Conservation (phyloP, 2,113 vertebrate species). For the Lepus europaeus region DNA sequence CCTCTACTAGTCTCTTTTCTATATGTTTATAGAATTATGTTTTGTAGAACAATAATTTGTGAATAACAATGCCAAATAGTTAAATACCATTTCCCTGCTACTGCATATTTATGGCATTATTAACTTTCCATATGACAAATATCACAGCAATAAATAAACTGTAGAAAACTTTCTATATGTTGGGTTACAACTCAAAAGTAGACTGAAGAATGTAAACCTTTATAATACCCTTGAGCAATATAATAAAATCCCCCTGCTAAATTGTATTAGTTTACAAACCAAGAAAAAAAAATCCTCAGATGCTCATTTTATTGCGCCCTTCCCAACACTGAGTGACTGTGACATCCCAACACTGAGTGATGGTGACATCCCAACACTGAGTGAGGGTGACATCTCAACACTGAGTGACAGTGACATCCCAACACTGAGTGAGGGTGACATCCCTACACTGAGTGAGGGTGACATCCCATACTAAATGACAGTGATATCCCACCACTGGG, state of each 20-base stretch:
- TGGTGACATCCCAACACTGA: too few relatives aligned
- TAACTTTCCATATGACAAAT: background rate
- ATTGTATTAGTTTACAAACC: background rate
- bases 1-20: conserved; percentile 12
- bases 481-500: background rate
- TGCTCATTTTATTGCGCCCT: background rate
- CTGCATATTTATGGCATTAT: conserved; percentile 10
- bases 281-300: background rate
- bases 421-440: too few relatives aligned
- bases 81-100: background rate
- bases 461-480: background rate
- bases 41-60: background rate
- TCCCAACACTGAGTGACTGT: background rate
- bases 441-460: too few relatives aligned
- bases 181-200: conserved; percentile 16
- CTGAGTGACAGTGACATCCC: too few relatives aligned
- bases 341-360: too few relatives aligned
- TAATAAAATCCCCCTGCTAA: conserved; percentile 53
- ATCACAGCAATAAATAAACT: background rate
- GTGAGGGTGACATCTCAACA: too few relatives aligned
- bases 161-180: background rate
- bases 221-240: conserved; percentile 16
- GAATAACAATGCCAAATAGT: background rate
- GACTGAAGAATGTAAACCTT: background rate
- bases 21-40: background rate